Evolutionary conservation across 2,888 invertebrate genomes (phyloP), one percentile per base, ranked within the genome.

Genomic region (Aleiodes testaceus): DNA sequence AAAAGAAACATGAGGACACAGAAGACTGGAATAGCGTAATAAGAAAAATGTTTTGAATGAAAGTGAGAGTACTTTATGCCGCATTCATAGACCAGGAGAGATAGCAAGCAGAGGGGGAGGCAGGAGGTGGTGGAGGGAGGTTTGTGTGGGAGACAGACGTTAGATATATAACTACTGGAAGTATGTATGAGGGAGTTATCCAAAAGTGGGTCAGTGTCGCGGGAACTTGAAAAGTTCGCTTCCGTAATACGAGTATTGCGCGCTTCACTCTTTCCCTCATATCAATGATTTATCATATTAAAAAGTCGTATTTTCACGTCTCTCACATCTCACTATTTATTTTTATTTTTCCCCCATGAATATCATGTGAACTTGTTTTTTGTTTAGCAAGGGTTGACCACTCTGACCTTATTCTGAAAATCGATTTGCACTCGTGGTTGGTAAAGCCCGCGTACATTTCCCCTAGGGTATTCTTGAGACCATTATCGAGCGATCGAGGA

Each of bases 211-310:
- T 87, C 86, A 86, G 85, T 86, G 86, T 87, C 86, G 85, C 82
- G 84, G 77, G 85, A 86, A 86, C 86, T 86, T 85, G 86, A 86
- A 87, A 87, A 87, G 85, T 86, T 86, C 80, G 84, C 85, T 86
- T 85, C 85, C 85, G 86, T 86, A 86, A 86, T 86, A 84, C 82
- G 84, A 84, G 80, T 72, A 49, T 64, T 47, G 67, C 52, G 50
- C 61, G 50, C 53, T 20, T 14, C 44, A 18, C 44, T 42, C 61
- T 5, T 20, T 7, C 20, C 36, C 59, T 61, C 59, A 16, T 36
- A 16, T 36, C 36, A n/a, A n/a, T n/a, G n/a, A n/a, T n/a, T n/a
- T n/a, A n/a, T 61, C 59, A 16, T 36, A 16, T 36, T 36, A 2
- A 26, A 26, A 26, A 26, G n/a, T n/a, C 3, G 1, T 26, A 26